Evolutionary conservation across 2,888 invertebrate genomes (phyloP).

Genomic region (Rhamnusium bicolor): DNA sequence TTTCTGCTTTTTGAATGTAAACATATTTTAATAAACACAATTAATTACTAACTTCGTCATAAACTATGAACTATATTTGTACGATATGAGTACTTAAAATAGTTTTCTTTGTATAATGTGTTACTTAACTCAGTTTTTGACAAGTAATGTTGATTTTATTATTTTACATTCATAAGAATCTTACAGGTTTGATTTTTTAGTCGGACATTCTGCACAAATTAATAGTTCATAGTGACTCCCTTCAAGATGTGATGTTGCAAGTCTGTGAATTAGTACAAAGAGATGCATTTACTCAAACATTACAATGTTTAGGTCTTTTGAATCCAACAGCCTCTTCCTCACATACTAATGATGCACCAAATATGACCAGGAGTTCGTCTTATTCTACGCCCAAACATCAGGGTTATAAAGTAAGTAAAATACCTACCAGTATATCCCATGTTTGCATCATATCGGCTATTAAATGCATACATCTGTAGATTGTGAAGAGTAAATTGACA

Average conservation of each 20-base stretch:
- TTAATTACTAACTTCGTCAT: no score
- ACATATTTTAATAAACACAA: no score
- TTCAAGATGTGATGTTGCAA: conserved; percentile 72
- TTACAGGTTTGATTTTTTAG: conserved; percentile 61
- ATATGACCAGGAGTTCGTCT: conserved; percentile 48
- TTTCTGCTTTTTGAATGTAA: no score
- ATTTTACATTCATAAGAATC: not conserved
- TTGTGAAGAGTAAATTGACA: no score
- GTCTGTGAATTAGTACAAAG: conserved; percentile 76
- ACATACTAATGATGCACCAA: conserved; percentile 47
- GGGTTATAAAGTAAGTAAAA: conserved; percentile 54
- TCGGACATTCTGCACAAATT: conserved; percentile 73
- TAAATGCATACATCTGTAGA: no score
- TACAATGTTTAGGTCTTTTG: conserved; percentile 74
- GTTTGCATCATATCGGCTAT: no score
- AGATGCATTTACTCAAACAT: conserved; percentile 76
- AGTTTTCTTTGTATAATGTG: no score
- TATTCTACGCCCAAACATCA: conserved; percentile 59
- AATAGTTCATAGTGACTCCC: conserved; percentile 71
- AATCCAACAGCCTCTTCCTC: conserved; percentile 57
- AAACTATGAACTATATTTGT: no score
- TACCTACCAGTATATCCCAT: no score
- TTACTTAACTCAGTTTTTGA: no score
- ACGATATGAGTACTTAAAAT: no score
- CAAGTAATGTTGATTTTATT: no score